phyloP scores from a whole-genome alignment of 2,113 vertebrate species.

The Trochalopteron elliotii region DNA sequence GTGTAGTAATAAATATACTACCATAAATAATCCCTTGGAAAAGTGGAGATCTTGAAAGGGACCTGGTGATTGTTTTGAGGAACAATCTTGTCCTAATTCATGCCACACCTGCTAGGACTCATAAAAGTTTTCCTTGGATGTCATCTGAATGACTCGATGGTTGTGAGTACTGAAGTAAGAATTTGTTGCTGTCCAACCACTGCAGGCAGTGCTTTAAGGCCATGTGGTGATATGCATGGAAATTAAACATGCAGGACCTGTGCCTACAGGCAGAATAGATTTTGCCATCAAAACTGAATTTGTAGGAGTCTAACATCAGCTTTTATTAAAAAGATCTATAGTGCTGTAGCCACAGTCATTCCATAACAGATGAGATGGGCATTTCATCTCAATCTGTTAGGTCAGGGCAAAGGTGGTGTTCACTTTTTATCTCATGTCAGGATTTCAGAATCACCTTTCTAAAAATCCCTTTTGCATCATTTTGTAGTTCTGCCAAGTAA shows the following conservation, averaged over 20 bases:
- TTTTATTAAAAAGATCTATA: slow-evolving; percentile 40
- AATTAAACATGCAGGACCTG: neutral
- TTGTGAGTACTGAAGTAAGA: neutral
- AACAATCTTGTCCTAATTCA: neutral
- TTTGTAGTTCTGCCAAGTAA: neutral
- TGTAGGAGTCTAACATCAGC: slow-evolving; percentile 30
- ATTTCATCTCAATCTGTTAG: neutral
- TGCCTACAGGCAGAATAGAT: slow-evolving; percentile 33
- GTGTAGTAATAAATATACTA: neutral
- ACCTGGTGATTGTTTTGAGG: neutral
- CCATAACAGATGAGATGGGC: neutral
- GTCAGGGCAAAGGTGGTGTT: neutral
- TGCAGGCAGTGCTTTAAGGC: neutral
- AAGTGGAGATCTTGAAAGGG: neutral
- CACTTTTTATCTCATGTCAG: neutral
- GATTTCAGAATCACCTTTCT: slow-evolving; percentile 20
- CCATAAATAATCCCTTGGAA: neutral
- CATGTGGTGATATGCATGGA: neutral
- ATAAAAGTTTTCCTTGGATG: neutral
- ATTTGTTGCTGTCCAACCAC: neutral
- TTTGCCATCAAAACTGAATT: slow-evolving; percentile 47
- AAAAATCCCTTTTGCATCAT: neutral
- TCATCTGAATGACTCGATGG: neutral
- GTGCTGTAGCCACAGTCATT: neutral
- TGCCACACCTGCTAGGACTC: neutral